Evolutionary conservation across 2,888 invertebrate genomes (phyloP), one percentile per base, ranked within the genome.

Genomic region (Sphinx pinastri): DNA sequence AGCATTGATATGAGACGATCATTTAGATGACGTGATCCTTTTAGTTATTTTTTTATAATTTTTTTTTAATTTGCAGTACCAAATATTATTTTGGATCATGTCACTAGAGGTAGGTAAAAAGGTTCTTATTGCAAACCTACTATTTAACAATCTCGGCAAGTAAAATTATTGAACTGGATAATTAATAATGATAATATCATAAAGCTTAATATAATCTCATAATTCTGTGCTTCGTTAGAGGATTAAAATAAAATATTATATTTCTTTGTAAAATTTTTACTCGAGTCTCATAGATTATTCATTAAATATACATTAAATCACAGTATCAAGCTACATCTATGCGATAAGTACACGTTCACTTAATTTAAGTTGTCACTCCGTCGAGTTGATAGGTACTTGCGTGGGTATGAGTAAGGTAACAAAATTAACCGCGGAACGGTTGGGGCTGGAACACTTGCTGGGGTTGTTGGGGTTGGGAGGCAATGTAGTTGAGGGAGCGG

Each of bases 401-500:
- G 68, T 67, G 70, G 72, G 71, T 12, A 55, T 49, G 58, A 51
- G 14, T 49, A 45, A 58, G 49, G 66, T 63, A 52, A 63, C 54
- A 47, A 38, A 68, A 68, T 86, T 88, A 93, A 73, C 91, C 92
- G 81, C 90, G 87, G 89, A 88, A 91, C 51, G 81, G 78, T 77
- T 76, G 73, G 60, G 81, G 79, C 74, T 86, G 82, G 77, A 68
- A 77, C 19, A 68, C 77, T 51, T 81, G 84, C 71, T 88, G 88
- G 67, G 76, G 78, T 68, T 87, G 87, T 71, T 91, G 86, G 25
- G 91, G 88, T 71, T 87, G 87, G 55, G 87, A 82, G 10, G 82
- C 84, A 82, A 90, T 92, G 85, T 87, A 88, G 72, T 91, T 91
- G 38, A 95, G 91, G 14, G 95, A 84, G 70, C 95, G 94, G 74